Evolutionary conservation across 2,797 vertebrate genomes (phyloP).

Genomic region (Phrynocephalus vlangalii): DNA sequence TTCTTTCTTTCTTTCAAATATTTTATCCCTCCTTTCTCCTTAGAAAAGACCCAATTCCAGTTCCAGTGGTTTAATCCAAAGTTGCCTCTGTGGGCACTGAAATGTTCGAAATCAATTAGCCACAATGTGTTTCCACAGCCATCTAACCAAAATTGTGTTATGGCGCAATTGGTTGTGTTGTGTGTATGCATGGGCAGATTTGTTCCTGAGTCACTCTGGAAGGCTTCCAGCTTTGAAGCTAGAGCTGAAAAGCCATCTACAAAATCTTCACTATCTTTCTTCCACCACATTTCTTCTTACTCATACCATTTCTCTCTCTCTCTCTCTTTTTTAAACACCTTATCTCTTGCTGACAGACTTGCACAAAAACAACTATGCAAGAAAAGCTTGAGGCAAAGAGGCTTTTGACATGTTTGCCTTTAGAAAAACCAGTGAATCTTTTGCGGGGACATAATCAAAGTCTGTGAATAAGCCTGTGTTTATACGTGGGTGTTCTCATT

Average conservation of each 20-base stretch:
- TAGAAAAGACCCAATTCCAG: too few relatives aligned
- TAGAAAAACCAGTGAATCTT: slow-evolving; percentile 45
- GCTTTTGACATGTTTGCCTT: slow-evolving; percentile 49
- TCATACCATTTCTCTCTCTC: slow-evolving; percentile 25
- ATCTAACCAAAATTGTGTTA: not conserved
- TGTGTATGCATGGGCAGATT: not conserved
- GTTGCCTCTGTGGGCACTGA: too few relatives aligned
- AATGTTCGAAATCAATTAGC: not conserved
- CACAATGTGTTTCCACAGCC: not conserved
- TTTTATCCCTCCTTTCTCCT: too few relatives aligned
- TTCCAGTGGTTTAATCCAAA: too few relatives aligned
- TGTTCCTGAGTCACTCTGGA: slow-evolving; percentile 24
- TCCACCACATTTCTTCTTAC: slow-evolving; percentile 29
- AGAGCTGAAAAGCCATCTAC: slow-evolving; percentile 38
- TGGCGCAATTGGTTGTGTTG: not conserved
- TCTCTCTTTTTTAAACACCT: slow-evolving; percentile 45
- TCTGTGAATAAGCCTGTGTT: not conserved
- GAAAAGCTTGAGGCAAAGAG: slow-evolving; percentile 52
- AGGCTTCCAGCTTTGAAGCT: slow-evolving; percentile 43
- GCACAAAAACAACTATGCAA: slow-evolving; percentile 35
- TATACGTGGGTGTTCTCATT: not conserved
- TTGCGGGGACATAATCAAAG: slow-evolving; percentile 43
- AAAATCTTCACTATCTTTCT: slow-evolving; percentile 42
- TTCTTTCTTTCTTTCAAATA: too few relatives aligned
- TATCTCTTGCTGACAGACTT: slow-evolving; percentile 53